Conservation (phyloP, 2,797 vertebrate species). For the Gymnoscopelus braueri region DNA sequence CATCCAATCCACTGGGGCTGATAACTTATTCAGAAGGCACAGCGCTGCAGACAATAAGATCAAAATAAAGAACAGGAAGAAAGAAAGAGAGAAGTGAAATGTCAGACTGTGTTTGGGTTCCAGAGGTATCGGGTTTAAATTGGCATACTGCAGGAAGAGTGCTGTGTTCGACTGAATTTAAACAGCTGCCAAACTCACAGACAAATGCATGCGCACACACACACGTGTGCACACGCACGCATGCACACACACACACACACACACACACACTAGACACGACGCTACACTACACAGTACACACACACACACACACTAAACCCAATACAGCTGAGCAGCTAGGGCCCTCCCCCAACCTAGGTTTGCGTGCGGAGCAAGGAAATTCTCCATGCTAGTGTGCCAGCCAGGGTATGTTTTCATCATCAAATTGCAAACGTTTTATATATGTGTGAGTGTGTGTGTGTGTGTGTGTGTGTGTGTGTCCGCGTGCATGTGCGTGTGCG, state of each 20-base stretch:
- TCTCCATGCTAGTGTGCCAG: conserved; percentile 78
- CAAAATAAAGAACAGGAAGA: background rate
- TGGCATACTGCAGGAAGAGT: conserved; percentile 67
- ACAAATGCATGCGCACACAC: background rate
- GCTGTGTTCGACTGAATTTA: conserved; percentile 68
- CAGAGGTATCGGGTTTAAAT: conserved; percentile 73
- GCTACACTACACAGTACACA: background rate
- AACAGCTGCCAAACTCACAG: conserved; percentile 68
- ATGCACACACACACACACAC: conserved; percentile 22
- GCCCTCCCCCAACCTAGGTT: conserved; percentile 72
- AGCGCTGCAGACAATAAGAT: conserved; percentile 2
- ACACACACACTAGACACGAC: conserved; percentile 32
- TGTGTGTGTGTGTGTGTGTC: too few relatives aligned
- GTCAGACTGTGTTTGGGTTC: conserved; percentile 65
- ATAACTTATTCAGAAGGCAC: conserved; percentile 39
- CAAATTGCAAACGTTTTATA: conserved; percentile 80
- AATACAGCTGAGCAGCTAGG: background rate
- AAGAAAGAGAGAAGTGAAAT: conserved; percentile 46
- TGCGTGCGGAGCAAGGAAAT: conserved; percentile 78
- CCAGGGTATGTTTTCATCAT: conserved; percentile 83
- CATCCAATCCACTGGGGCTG: too few relatives aligned
- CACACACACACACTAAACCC: conserved; percentile 30
- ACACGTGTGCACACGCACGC: conserved; percentile 33
- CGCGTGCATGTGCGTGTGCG: too few relatives aligned
- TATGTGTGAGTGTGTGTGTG: conserved; percentile 38